phyloP scores from a whole-genome alignment of 1,140 invertebrate species.

The Cydia pomonella region DNA sequence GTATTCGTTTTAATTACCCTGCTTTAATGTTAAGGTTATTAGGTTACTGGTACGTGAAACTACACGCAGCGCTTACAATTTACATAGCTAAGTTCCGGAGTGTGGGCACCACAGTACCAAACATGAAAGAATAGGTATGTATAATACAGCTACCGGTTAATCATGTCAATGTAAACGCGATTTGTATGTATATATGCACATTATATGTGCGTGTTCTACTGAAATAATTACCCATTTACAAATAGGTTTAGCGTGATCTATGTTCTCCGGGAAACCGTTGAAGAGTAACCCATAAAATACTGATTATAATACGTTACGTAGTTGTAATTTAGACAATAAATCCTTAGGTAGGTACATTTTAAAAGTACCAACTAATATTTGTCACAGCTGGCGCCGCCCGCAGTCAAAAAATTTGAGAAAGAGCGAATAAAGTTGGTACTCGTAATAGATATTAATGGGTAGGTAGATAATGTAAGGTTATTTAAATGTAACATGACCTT shows the following conservation, averaged over 20 bases:
- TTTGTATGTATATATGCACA: conserved; percentile 1
- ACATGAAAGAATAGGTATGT: background rate
- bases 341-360: too few species aligned
- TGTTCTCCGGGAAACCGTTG: conserved; percentile 10
- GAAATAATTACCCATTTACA: conserved; percentile 1
- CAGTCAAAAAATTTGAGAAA: too few species aligned
- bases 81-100: background rate
- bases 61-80: background rate
- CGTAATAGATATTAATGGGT: too few species aligned
- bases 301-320: background rate
- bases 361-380: too few species aligned
- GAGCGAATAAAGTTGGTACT: too few species aligned
- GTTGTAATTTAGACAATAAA: background rate
- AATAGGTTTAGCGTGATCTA: background rate
- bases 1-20: background rate
- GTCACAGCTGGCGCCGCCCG: too few species aligned
- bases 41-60: background rate
- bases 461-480: too few species aligned
- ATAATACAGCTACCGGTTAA: background rate
- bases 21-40: conserved; percentile 10
- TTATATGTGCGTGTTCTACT: conserved; percentile 1
- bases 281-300: background rate
- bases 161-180: background rate
- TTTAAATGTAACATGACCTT: too few species aligned
- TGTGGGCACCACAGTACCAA: background rate